Evolutionary conservation across 2,113 vertebrate genomes (phyloP), one percentile per base, ranked within the genome.

Genomic region (Meleagris gallopavo): DNA sequence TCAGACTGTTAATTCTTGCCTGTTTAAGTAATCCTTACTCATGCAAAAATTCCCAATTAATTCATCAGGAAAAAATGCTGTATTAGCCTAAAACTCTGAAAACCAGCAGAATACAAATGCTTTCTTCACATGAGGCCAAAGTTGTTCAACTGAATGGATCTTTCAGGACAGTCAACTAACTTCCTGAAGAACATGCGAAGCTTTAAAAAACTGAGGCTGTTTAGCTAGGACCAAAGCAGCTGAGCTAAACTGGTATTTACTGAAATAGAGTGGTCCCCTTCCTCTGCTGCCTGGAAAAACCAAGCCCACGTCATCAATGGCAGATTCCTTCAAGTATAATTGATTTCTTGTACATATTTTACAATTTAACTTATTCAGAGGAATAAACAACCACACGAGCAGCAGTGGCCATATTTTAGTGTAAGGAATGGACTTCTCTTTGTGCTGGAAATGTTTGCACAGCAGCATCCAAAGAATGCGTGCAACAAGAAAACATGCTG

Each of bases 31-130:
- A 96, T 88, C 89, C 90, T 93, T 78, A 95, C 80, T 82, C 62
- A 86, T 86, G 91, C 92, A 93, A 92, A 95, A 93, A 29, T 40
- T 90, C 66, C 32, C 80, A 88, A 88, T 86, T 94, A 94, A 95
- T 95, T 94, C 50, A 93, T 75, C 69, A 80, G 65, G 61, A 2
- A 84, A 32, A 95, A 93, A 92, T 40, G 66, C 61, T 65, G 76
- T 76, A 91, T 90, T 93, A 92, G 74, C 70, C 93, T 90, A 71
- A 81, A 95, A 86, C 62, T 65, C 58, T 79, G 58, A 94, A 82
- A 93, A 92, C n/a, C 48, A 91, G 83, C 57, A 76, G 86, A 86
- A 93, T 45, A 57, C 25, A 85, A 96, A 86, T 82, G 27, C 18
- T 21, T 58, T 67, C 62, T 82, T 82, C 73, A 79, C 25, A 58